These are phyloP conservation scores for Oppia nitens DNA, from an alignment of 1,140 invertebrate genomes.

Conservation along the genomic window DNA sequence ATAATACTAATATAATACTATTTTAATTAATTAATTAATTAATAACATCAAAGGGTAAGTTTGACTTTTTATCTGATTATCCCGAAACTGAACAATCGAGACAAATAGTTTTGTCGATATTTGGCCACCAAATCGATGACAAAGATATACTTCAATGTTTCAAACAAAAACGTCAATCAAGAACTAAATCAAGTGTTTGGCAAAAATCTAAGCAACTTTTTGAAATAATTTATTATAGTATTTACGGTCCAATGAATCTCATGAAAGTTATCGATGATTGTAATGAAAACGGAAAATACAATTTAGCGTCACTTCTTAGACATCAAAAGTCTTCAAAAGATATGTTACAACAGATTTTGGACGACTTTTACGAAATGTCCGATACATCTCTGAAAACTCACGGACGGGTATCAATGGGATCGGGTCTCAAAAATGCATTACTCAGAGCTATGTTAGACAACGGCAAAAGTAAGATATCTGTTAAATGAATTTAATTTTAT, in stretches of 20 bases:
- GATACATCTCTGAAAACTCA: background rate
- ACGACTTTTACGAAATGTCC: background rate
- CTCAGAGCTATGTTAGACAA: too few species aligned
- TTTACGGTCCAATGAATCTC: background rate
- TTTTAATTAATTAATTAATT: background rate
- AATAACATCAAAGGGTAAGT: background rate
- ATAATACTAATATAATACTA: too few species aligned
- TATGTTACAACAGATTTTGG: background rate
- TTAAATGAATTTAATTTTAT: too few species aligned
- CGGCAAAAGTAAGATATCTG: too few species aligned
- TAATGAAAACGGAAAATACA: background rate
- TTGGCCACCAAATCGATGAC: conserved; percentile 7
- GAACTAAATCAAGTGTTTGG: background rate
- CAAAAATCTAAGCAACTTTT: background rate
- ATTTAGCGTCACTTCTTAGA: background rate
- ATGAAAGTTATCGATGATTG: background rate
- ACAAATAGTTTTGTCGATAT: background rate
- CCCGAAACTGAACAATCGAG: background rate
- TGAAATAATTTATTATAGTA: background rate
- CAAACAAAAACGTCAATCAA: background rate
- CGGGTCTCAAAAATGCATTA: background rate
- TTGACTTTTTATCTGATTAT: background rate
- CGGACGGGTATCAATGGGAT: background rate
- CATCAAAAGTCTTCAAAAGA: background rate
- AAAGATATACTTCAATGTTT: background rate